phyloP scores from a whole-genome alignment of 2,888 invertebrate genomes.

The Scaeva pyrastri region DNA sequence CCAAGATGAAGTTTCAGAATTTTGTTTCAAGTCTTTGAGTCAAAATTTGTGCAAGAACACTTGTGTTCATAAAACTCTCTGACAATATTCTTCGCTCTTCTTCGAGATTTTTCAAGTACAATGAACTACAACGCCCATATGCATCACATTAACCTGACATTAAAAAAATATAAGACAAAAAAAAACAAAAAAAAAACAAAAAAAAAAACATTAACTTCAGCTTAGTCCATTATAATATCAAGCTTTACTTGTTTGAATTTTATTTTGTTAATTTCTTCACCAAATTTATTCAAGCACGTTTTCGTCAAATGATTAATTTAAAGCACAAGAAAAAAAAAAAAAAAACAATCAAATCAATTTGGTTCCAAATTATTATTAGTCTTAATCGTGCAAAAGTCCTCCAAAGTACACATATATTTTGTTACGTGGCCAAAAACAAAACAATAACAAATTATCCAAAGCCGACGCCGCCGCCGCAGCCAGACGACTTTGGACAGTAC shows the following conservation, averaged over 20 bases:
- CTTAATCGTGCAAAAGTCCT: conserved; percentile 54
- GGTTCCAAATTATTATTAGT: conserved; percentile 46
- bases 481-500: too few species aligned
- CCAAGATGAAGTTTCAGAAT: too few species aligned
- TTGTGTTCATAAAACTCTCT: too few species aligned
- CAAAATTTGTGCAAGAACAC: too few species aligned
- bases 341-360: conserved; percentile 42
- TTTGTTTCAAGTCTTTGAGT: too few species aligned
- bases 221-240: conserved; percentile 29
- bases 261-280: background rate
- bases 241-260: conserved; percentile 31
- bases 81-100: too few species aligned
- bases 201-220: conserved; percentile 27
- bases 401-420: conserved; percentile 18
- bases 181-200: too few species aligned
- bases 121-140: conserved; percentile 36
- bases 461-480: too few species aligned
- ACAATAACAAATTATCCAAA: too few species aligned
- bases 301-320: conserved; percentile 28
- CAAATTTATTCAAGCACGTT: conserved; percentile 28
- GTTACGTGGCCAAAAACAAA: too few species aligned
- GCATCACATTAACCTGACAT: conserved; percentile 41
- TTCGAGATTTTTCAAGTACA: conserved; percentile 30
- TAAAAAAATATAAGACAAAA: background rate
- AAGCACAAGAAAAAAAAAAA: background rate